A percentile compares a stretch with the other conserved stretches of the same genome.
Conservation (phyloP, 2,797 vertebrate species). For the Triplophysa bombifrons region DNA sequence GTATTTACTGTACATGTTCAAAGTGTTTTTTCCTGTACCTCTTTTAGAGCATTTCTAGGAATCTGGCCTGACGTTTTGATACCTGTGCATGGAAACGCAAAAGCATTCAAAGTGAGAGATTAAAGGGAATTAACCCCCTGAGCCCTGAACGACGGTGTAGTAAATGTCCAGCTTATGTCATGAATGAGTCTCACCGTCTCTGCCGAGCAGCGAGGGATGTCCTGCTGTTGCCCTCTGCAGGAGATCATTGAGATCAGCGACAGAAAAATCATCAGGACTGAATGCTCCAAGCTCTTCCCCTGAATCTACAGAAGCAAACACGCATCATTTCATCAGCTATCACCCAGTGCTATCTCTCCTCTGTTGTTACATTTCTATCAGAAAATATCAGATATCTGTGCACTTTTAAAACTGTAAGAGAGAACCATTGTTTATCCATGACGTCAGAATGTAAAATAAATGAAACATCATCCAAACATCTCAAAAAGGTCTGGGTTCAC, state of each 20-base stretch:
- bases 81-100: constrained; percentile 59
- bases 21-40: constrained; percentile 61
- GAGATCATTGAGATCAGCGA: constrained; percentile 69
- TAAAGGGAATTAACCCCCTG: neutral
- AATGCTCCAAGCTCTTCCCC: constrained; percentile 65
- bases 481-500: constrained; percentile 49
- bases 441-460: no score
- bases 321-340: constrained; percentile 8
- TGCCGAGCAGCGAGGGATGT: constrained; percentile 71
- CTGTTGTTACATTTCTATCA: no score
- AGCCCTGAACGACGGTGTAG: neutral
- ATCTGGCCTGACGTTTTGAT: constrained; percentile 66
- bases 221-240: constrained; percentile 67
- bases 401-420: no score
- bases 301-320: constrained; percentile 62
- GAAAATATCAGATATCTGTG: no score
- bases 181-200: constrained; percentile 66
- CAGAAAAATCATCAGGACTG: constrained; percentile 68
- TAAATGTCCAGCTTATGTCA: constrained; percentile 3
- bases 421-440: no score
- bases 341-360: neutral
- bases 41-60: constrained; percentile 70
- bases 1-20: neutral
- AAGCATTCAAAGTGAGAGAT: neutral
- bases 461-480: no score